Evolutionary conservation across 2,113 vertebrate genomes (phyloP).

Genomic region (Baryphthengus martii): DNA sequence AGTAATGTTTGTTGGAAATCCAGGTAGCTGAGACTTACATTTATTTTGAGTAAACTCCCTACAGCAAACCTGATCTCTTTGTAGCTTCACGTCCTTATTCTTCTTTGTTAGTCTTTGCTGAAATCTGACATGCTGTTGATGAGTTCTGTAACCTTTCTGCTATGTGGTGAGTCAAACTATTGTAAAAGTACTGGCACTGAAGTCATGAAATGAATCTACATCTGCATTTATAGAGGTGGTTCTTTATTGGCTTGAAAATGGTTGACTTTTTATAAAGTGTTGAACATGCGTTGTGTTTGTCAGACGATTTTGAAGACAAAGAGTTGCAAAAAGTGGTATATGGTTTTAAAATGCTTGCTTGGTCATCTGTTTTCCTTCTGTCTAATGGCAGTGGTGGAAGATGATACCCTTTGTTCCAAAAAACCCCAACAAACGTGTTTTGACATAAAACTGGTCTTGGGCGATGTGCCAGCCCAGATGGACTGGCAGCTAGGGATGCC

Average conservation of each 20-base stretch:
- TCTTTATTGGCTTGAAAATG: not conserved
- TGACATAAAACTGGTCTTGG: not conserved
- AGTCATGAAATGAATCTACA: not conserved
- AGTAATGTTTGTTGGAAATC: not conserved
- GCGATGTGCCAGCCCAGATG: not conserved
- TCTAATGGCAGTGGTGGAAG: not conserved
- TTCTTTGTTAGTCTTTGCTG: not conserved
- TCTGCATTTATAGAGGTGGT: not conserved
- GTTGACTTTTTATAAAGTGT: not conserved
- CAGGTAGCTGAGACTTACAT: not conserved
- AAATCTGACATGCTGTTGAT: not conserved
- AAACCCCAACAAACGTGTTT: not conserved
- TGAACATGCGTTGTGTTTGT: not conserved
- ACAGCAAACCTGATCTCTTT: not conserved
- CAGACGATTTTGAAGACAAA: not conserved
- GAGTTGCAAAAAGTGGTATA: not conserved
- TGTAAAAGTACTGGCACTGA: not conserved
- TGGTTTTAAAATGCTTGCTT: not conserved
- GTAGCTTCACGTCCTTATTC: not conserved
- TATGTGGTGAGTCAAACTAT: not conserved
- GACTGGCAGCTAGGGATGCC: not conserved
- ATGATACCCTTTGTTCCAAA: not conserved
- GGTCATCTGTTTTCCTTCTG: not conserved
- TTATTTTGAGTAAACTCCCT: not conserved
- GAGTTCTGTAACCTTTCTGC: not conserved